These are phyloP conservation scores for Deilephila elpenor DNA, from an alignment of 2,888 invertebrate species.

Conservation along the genomic window DNA sequence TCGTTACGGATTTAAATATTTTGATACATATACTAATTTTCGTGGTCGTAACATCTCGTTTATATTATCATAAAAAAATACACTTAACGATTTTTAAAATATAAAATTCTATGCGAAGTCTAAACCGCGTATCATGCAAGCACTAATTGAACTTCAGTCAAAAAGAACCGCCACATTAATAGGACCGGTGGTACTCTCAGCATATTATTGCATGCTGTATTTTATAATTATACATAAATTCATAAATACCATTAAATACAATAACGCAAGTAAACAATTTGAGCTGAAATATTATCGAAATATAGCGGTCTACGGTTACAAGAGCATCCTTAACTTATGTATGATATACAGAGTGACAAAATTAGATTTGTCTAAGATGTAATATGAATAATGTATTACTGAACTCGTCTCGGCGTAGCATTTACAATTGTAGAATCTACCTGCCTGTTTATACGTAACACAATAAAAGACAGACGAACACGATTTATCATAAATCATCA, in stretches of 20 bases:
- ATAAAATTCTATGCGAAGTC: too few relatives aligned
- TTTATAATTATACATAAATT: background rate
- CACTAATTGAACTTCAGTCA: too few relatives aligned
- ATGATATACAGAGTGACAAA: conserved; percentile 27
- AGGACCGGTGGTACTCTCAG: too few relatives aligned
- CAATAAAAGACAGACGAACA: conserved; percentile 20
- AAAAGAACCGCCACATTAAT: too few relatives aligned
- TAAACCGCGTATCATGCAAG: too few relatives aligned
- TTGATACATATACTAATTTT: too few relatives aligned
- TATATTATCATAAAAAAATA: too few relatives aligned
- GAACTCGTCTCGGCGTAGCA: conserved; percentile 28
- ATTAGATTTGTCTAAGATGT: conserved; percentile 27
- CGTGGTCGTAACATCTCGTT: too few relatives aligned
- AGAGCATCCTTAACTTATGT: conserved; percentile 21
- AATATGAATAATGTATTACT: conserved; percentile 30
- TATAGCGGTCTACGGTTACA: background rate
- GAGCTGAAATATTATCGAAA: background rate
- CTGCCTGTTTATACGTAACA: conserved; percentile 25
- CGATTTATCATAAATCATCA: conserved; percentile 22
- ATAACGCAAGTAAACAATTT: background rate
- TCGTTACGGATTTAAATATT: too few relatives aligned
- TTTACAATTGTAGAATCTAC: conserved; percentile 33
- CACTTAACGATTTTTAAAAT: too few relatives aligned
- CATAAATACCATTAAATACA: background rate
- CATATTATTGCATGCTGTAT: too few relatives aligned